Base-by-base conservation (phyloP, 2,797 vertebrate genomes). In the Hirundo rustica region DNA sequence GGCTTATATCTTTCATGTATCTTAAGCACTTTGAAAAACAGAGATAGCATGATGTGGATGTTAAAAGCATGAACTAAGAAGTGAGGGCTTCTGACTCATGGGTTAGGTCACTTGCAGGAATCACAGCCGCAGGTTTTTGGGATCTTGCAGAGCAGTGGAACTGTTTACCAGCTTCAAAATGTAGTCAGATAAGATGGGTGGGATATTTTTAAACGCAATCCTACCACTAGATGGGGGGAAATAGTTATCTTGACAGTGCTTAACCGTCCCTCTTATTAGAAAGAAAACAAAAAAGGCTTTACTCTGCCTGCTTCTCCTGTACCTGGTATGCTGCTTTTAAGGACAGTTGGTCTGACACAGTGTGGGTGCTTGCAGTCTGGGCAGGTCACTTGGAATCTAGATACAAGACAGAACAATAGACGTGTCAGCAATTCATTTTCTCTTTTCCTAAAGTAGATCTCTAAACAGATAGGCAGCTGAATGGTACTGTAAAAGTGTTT, bases 171-270 rank as follows among this genome's bases (percentile, higher is more conserved):
- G 25, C 68, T 84, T 92, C 30, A 72, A 83, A 92, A 58, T 50
- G 30, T 42, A 50, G 23, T 58, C 73, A 81, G 32, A 17, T 75
- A 55, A 78, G 25, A 78, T 16, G 27, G 54, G 60, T 66, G 71
- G 77, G 74, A 88, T 26, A 25, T 48, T 92, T 89, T 60, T 21
- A 89, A 92, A 79, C 40, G 44, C 38, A 73, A 45, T 88, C 55
- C 64, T 66, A 84, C 90, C 93, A 58, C 85, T 93, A 93, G 83
- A 66, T 85, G 80, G 73, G 79, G 40, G 47, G 64, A 86, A 95
- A 83, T 79, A 55, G 88, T 93, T 93, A 40, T 65, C 34, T 64
- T 80, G 42, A 57, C 9, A 18, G 64, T 80, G 65, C 50, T 74
- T 89, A 54, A 61, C 27, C 19, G n/a, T 80, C 40, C 25, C 5